Percentiles rank a stretch among this genome's conserved stretches.
phyloP scores from a whole-genome alignment of 2,888 invertebrate species.

The Lepidochitona cinerea region DNA sequence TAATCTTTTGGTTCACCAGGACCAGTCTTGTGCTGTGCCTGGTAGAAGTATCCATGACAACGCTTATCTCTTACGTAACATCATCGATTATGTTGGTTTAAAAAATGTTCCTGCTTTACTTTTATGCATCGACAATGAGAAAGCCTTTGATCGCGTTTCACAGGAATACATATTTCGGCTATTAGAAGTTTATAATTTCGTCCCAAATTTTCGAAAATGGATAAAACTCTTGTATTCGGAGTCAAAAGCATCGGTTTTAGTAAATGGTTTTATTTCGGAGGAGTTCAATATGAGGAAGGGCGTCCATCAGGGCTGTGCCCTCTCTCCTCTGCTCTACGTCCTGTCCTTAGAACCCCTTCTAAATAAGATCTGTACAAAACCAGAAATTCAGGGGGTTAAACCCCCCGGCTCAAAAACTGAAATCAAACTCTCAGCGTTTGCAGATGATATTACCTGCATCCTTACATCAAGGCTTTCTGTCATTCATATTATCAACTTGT shows the following conservation, averaged over 20 bases:
- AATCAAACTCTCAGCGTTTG: neutral
- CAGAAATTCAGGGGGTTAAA: too few relatives aligned
- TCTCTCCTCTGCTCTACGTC: neutral
- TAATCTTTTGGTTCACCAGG: neutral
- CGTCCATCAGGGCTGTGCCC: neutral
- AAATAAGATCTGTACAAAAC: too few relatives aligned
- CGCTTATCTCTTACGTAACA: neutral
- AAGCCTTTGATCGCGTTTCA: neutral
- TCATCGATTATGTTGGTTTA: neutral
- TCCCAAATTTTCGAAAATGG: neutral
- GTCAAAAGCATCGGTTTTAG: too few relatives aligned
- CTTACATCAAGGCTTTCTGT: neutral
- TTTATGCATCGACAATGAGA: neutral
- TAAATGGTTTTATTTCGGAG: neutral
- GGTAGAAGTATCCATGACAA: neutral
- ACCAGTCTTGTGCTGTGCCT: neutral
- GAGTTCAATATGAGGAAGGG: neutral
- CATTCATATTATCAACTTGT: neutral
- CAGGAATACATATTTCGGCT: neutral
- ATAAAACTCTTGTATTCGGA: neutral
- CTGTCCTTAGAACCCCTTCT: neutral
- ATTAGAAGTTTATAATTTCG: neutral
- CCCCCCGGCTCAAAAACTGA: neutral
- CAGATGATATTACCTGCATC: neutral
- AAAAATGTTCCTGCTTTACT: neutral